Evolutionary conservation across 2,888 invertebrate species (phyloP).

Genomic region (Periphyllus acericola): DNA sequence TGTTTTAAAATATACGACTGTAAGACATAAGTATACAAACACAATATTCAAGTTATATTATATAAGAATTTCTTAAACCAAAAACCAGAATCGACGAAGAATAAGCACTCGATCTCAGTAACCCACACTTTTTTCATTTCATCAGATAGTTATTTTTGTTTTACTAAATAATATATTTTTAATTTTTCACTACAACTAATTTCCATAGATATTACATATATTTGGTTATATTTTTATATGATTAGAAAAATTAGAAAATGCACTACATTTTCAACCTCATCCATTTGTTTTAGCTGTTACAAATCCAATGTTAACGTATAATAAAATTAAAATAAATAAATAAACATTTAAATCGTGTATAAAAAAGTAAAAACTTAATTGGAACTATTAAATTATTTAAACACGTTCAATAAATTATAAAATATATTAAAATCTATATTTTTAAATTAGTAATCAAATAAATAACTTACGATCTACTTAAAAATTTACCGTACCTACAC

Average conservation of each 20-base stretch:
- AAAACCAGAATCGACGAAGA: no score
- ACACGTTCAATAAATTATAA: neutral
- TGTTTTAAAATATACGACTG: no score
- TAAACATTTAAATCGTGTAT: neutral
- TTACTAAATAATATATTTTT: no score
- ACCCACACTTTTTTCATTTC: no score
- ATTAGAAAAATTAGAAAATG: neutral
- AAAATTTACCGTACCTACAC: neutral
- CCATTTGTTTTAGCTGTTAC: neutral
- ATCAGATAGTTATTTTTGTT: no score
- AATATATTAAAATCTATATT: neutral
- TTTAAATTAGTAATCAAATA: neutral
- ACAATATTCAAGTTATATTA: no score
- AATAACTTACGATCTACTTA: neutral
- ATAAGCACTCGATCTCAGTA: no score
- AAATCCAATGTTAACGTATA: neutral
- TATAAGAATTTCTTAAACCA: no score
- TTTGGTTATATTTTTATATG: neutral
- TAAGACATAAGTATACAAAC: no score
- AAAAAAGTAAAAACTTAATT: neutral
- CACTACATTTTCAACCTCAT: neutral
- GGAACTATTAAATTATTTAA: neutral
- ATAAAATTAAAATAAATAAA: neutral
- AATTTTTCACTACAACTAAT: neutral
- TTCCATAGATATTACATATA: neutral